Percentiles rank a stretch among this genome's conserved stretches.
phyloP scores from a whole-genome alignment of 2,888 invertebrate genomes.

The Nomada ferruginata region DNA sequence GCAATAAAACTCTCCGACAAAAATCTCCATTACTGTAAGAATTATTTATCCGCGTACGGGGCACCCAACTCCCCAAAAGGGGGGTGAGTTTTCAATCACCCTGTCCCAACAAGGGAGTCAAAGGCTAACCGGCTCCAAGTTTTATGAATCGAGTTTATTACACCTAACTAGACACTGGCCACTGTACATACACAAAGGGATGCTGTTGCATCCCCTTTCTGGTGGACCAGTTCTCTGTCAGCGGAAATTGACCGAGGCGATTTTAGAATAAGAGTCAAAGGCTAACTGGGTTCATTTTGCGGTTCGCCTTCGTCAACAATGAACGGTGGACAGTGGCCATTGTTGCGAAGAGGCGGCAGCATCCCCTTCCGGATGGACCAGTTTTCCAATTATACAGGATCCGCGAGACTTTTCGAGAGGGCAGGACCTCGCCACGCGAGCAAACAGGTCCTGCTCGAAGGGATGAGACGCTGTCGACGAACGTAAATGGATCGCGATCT shows the following conservation, averaged over 20 bases:
- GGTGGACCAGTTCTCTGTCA: constrained; percentile 67
- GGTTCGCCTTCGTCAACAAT: constrained; percentile 73
- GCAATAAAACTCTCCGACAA: neutral
- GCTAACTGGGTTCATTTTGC: constrained; percentile 78
- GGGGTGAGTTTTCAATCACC: constrained; percentile 14
- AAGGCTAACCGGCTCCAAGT: constrained; percentile 73
- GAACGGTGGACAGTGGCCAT: constrained; percentile 78
- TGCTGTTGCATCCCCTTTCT: constrained; percentile 54
- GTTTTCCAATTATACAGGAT: constrained; percentile 65
- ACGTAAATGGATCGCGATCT: constrained; percentile 76
- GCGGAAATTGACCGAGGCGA: constrained; percentile 58
- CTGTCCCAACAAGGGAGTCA: constrained; percentile 64
- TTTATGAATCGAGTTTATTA: constrained; percentile 68
- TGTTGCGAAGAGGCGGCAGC: constrained; percentile 72
- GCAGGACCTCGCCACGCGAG: constrained; percentile 80
- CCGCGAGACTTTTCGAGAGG: constrained; percentile 46
- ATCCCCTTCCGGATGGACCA: constrained; percentile 80
- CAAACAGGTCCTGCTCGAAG: constrained; percentile 77
- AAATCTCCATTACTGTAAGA: neutral
- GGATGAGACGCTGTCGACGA: constrained; percentile 62
- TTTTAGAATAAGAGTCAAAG: constrained; percentile 71
- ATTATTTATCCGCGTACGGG: constrained; percentile 36
- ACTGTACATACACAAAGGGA: constrained; percentile 45
- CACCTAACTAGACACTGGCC: constrained; percentile 71
- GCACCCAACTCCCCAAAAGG: neutral